Percentiles rank a stretch among this genome's conserved stretches.
phyloP scores from a whole-genome alignment of 2,888 invertebrate species.

The Actias luna region DNA sequence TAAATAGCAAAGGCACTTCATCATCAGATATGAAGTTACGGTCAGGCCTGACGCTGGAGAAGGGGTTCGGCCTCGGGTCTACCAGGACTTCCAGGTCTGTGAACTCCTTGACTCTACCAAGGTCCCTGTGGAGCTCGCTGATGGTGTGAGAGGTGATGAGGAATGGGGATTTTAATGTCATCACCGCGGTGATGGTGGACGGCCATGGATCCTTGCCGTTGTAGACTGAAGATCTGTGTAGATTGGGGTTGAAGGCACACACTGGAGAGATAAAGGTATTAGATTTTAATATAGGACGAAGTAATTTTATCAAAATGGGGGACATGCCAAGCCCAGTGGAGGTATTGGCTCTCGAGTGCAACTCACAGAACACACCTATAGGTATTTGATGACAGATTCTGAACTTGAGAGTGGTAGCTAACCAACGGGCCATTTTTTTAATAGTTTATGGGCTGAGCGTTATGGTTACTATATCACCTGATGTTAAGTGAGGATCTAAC shows the following conservation, averaged over 20 bases:
- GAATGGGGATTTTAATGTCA: slow-evolving; percentile 81
- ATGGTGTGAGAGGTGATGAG: slow-evolving; percentile 86
- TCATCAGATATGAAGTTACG: slow-evolving; percentile 89
- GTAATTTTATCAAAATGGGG: too few species aligned
- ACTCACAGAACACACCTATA: too few species aligned
- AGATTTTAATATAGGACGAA: too few species aligned
- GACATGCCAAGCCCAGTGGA: too few species aligned
- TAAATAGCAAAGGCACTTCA: slow-evolving; percentile 85
- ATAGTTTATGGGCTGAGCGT: too few species aligned
- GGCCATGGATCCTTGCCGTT: slow-evolving; percentile 86
- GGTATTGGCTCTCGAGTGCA: too few species aligned
- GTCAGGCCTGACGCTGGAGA: slow-evolving; percentile 86
- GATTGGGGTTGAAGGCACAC: slow-evolving; percentile 87
- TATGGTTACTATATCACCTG: too few species aligned
- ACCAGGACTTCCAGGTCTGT: slow-evolving; percentile 74
- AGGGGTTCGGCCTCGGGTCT: slow-evolving; percentile 83
- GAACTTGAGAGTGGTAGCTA: too few species aligned
- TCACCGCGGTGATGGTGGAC: slow-evolving; percentile 81
- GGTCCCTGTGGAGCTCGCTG: slow-evolving; percentile 84
- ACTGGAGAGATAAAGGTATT: slow-evolving; percentile 74
- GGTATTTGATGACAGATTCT: too few species aligned
- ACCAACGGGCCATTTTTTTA: too few species aligned
- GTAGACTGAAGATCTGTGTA: slow-evolving; percentile 84
- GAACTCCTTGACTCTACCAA: slow-evolving; percentile 78
- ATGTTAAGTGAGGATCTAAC: too few species aligned